phyloP scores from a whole-genome alignment of 2,113 vertebrate genomes.

The Lonchura striata region DNA sequence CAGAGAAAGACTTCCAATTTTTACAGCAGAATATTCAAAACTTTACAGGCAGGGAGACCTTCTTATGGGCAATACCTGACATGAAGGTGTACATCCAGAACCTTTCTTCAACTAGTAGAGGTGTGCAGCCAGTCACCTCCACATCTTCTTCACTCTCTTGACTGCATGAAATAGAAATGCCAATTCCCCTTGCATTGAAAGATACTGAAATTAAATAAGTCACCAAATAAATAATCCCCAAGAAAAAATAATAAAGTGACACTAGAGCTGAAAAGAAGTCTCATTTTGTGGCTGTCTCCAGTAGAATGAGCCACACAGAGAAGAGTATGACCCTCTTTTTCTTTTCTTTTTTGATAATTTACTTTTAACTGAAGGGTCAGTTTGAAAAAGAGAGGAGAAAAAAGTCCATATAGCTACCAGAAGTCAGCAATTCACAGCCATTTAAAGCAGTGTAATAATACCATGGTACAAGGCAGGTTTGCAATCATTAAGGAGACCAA shows the following conservation, averaged over 20 bases:
- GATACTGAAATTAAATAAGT: not conserved
- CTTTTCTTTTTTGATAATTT: not conserved
- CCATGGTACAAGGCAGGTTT: slow-evolving; percentile 4
- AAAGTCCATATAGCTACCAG: not conserved
- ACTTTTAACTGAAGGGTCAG: not conserved
- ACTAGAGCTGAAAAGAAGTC: not conserved
- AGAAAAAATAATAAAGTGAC: not conserved
- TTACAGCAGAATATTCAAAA: not conserved
- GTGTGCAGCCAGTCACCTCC: not conserved
- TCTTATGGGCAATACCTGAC: not conserved
- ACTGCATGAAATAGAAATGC: not conserved
- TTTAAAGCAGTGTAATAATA: slow-evolving; percentile 17
- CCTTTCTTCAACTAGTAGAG: not conserved
- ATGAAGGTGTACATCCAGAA: not conserved
- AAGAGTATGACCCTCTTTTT: not conserved
- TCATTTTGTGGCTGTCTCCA: not conserved
- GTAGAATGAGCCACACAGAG: not conserved
- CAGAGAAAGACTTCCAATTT: not conserved
- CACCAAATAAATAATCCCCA: not conserved
- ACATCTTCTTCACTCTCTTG: not conserved
- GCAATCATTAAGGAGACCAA: slow-evolving; percentile 53
- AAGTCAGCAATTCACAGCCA: not conserved
- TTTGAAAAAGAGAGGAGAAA: not conserved
- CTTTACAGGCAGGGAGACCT: not conserved
- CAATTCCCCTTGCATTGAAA: not conserved